Evolutionary conservation across 1,140 invertebrate species (phyloP).

Genomic region (Drosophila ambigua): DNA sequence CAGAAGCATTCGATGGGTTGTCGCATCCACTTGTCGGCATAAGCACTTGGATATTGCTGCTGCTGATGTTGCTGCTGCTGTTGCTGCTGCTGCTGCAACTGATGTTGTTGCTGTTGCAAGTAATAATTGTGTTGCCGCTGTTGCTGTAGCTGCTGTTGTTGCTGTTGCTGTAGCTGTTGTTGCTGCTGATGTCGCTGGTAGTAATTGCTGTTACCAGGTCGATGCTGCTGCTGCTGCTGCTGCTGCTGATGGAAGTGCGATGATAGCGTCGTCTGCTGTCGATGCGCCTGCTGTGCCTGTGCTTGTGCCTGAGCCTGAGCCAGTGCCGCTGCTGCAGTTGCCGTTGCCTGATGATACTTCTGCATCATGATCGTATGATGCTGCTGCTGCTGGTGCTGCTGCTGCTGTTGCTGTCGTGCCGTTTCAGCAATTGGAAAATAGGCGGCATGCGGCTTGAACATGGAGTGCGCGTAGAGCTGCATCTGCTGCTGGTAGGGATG

Average conservation of each 20-base stretch:
- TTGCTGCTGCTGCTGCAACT: conserved; percentile 8
- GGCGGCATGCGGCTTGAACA: conserved; percentile 46
- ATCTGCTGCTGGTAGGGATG: conserved; percentile 52
- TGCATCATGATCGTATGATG: conserved; percentile 37
- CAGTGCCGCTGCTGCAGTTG: conserved; percentile 22
- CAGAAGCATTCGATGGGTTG: conserved; percentile 37
- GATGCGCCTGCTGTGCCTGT: conserved; percentile 7
- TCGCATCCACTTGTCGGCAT: conserved; percentile 35
- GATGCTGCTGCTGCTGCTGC: conserved; percentile 24
- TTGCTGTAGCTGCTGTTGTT: conserved; percentile 21
- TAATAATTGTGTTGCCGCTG: conserved; percentile 11
- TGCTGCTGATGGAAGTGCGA: conserved; percentile 43
- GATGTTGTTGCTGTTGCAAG: conserved; percentile 17
- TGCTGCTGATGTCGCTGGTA: conserved; percentile 22
- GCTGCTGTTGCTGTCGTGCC: too few species aligned
- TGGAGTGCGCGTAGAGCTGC: conserved; percentile 40
- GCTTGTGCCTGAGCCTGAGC: background rate
- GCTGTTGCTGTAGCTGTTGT: conserved; percentile 12
- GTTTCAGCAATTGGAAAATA: conserved; percentile 49
- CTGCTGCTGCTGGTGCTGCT: conserved; percentile 18
- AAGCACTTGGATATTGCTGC: conserved; percentile 29
- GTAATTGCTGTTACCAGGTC: conserved; percentile 20
- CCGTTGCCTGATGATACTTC: conserved; percentile 41
- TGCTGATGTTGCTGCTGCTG: conserved; percentile 2
- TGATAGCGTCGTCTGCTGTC: conserved; percentile 21